These are phyloP conservation scores for Drosophila pseudotakahashii DNA, from an alignment of 2,888 invertebrate species.

Conservation along the genomic window DNA sequence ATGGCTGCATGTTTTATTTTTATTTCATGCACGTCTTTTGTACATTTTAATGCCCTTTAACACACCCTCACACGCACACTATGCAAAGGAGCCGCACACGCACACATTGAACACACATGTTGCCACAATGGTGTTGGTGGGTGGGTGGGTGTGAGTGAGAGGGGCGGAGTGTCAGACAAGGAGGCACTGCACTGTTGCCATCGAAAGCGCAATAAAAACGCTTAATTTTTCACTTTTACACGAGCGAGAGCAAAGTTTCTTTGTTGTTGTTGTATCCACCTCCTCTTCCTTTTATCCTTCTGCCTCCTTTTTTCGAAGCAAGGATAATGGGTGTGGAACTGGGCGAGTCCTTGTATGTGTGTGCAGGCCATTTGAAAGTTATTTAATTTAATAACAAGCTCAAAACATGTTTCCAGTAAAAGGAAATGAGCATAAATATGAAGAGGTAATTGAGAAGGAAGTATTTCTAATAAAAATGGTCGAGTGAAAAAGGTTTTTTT, in stretches of 20 bases:
- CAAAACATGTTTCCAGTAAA: constrained; percentile 70
- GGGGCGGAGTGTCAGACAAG: constrained; percentile 9
- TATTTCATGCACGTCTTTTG: constrained; percentile 70
- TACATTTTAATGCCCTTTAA: constrained; percentile 50
- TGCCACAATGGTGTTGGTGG: constrained; percentile 55
- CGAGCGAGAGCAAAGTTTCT: constrained; percentile 56
- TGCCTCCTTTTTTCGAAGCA: background rate
- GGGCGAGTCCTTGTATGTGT: constrained; percentile 45
- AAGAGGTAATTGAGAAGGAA: background rate
- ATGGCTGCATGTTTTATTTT: constrained; percentile 80
- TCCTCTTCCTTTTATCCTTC: background rate
- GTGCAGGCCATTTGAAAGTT: constrained; percentile 74
- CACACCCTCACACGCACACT: constrained; percentile 15
- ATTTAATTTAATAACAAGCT: constrained; percentile 77
- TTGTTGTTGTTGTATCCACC: constrained; percentile 25
- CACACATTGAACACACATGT: constrained; percentile 69
- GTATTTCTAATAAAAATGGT: background rate
- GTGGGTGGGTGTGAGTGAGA: constrained; percentile 21
- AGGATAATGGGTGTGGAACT: constrained; percentile 26
- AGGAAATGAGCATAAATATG: constrained; percentile 59
- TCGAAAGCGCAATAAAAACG: constrained; percentile 78
- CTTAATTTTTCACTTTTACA: constrained; percentile 79
- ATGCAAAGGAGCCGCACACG: constrained; percentile 59
- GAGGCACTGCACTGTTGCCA: constrained; percentile 50
- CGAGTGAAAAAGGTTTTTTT: background rate